Evolutionary conservation across 2,888 invertebrate genomes (phyloP), one percentile per base, ranked within the genome.

Genomic region (Meandrusa payeni): DNA sequence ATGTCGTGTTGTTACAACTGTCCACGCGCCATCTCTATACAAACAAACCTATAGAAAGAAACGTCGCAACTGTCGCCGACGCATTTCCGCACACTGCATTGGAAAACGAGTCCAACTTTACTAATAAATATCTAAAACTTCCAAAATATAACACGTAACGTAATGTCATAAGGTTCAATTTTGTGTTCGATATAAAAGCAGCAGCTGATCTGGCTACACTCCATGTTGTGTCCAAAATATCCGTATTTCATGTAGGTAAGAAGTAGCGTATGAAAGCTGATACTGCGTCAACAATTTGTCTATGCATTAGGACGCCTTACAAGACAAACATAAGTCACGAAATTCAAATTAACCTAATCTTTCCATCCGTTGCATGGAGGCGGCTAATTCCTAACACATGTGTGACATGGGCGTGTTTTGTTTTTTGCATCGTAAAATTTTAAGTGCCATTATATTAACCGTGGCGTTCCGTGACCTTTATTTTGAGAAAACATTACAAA

Each of bases 231-330:
- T 41, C 52, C 47, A 48, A 48, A 50, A 50, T 71, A 67, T 61
- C 68, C 69, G 57, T 60, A 61, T 72, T 70, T 54, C 59, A 64
- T 54, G 65, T 77, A 82, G 79, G 79, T 79, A 79, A 50, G 61
- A 64, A 66, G 72, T 76, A 68, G 76, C 74, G 75, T 68, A 70
- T 76, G 85, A 82, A 86, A 86, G 73, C 77, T 73, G 85, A 85
- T 73, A 81, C 83, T 76, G 64, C 68, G 78, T 80, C 76, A 85
- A 83, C 85, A 87, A 83, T 81, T 83, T 83, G 83, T 82, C 71
- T 73, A 71, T 72, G 64, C 78, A 81, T 80, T 76, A 79, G 67
- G 67, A 70, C 75, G 73, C 60, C 70, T 76, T 77, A 73, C 76
- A 77, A 85, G 65, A 76, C 69, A 85, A 85, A 86, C 81, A 83